Percentiles rank a stretch among this genome's conserved stretches.
Conservation (phyloP, 2,888 invertebrate genomes). For the Drosophila sordidapex region DNA sequence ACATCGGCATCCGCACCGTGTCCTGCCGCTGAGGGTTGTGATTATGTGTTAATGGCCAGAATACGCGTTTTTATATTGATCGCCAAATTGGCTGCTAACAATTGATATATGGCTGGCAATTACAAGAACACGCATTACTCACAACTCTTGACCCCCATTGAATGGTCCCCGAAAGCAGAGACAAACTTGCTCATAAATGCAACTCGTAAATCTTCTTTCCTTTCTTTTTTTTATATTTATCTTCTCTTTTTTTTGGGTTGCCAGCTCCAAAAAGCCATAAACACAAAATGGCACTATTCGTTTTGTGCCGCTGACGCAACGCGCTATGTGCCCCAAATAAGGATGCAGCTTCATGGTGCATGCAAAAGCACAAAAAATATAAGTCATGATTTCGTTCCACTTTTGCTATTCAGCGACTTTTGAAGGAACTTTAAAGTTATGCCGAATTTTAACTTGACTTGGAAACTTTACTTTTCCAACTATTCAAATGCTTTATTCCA, state of each 20-base stretch:
- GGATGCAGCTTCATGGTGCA: constrained; percentile 16
- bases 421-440: background rate
- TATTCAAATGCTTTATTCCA: background rate
- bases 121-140: constrained; percentile 68
- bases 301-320: constrained; percentile 43
- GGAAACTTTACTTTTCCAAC: background rate
- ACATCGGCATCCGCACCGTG: background rate
- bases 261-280: constrained; percentile 59
- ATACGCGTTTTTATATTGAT: constrained; percentile 69
- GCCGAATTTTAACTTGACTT: background rate
- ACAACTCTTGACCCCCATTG: constrained; percentile 20
- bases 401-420: constrained; percentile 1
- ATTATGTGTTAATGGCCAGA: constrained; percentile 72
- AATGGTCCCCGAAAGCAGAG: constrained; percentile 8
- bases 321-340: constrained; percentile 30
- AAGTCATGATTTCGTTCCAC: constrained; percentile 1
- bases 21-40: constrained; percentile 37
- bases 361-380: background rate
- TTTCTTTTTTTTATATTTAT: constrained; percentile 2
- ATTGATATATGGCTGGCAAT: constrained; percentile 73
- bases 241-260: constrained; percentile 8
- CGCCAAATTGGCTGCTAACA: constrained; percentile 76
- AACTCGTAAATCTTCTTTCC: constrained; percentile 68
- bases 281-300: constrained; percentile 55
- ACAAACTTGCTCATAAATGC: constrained; percentile 67